These are phyloP conservation scores for Sitobion miscanthi DNA, from an alignment of 1,140 invertebrate genomes.

Conservation along the genomic window DNA sequence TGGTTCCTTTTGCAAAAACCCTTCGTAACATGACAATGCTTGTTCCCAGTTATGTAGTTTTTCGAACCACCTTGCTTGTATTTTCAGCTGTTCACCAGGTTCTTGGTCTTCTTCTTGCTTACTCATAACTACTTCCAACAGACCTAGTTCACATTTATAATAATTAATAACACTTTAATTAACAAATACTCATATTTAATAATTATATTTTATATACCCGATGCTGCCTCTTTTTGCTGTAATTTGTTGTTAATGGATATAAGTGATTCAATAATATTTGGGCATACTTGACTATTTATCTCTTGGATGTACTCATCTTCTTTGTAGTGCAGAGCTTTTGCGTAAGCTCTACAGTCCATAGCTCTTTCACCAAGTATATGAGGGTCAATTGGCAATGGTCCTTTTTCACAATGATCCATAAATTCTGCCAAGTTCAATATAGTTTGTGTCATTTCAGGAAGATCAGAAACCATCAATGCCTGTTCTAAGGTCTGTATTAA, in stretches of 20 bases:
- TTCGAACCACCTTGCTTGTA: constrained; percentile 98
- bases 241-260: constrained; percentile 99
- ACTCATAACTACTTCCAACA: constrained; percentile 47
- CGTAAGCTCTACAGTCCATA: constrained; percentile 78
- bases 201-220: constrained; percentile 68
- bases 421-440: constrained; percentile 98
- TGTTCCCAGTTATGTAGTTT: constrained; percentile 99
- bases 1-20: constrained; percentile 67
- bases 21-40: constrained; percentile 85
- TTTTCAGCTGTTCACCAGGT: constrained; percentile 72
- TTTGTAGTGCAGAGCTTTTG: constrained; percentile 98
- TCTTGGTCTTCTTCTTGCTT: constrained; percentile 51
- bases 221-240: constrained; percentile 96
- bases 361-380: constrained; percentile 81
- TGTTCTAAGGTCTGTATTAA: constrained; percentile 86
- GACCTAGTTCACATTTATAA: constrained; percentile 32
- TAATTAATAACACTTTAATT: background rate
- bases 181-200: background rate
- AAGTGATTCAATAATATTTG: constrained; percentile 76
- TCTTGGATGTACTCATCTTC: constrained; percentile 90
- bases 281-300: constrained; percentile 74
- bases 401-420: constrained; percentile 99
- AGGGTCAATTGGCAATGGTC: constrained; percentile 88
- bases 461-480: constrained; percentile 89
- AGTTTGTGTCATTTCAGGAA: constrained; percentile 96